Evolutionary conservation across 1,140 invertebrate species (phyloP), one percentile per base, ranked within the genome.

Genomic region (Pectinophora gossypiella): DNA sequence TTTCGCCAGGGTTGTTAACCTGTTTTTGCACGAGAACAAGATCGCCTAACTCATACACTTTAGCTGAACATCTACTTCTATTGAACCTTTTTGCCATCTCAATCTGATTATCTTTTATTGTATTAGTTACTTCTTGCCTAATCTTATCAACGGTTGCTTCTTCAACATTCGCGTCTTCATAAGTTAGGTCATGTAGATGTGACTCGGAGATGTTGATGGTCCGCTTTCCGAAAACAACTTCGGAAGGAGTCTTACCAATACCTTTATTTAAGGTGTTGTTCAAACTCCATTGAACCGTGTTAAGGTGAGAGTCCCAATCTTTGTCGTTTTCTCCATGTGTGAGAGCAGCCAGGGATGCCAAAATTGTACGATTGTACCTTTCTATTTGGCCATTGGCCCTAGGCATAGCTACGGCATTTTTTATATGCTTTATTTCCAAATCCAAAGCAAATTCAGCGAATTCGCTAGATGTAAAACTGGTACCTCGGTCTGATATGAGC

Each of bases 361-460:
- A 23, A 23, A 54, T 47, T 9, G 45, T 38, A 22, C 51, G 43
- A 21, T 54, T 54, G n/a, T 54, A 54, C n/a, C 51, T 23, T 22
- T 54, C 51, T 15, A 54, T 45, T 15, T 54, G 51, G 3, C 51
- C 51, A 35, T 54, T 54, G 6, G 51, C 44, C 22, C 48, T 38
- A 5, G 48, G 48, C 15, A 19, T 54, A 10, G 51, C 43, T 2
- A 54, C 51, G 10, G 51, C 51, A 48, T 54, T 54, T 20, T 20
- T 10, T 1, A 42, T 18, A 21, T 50, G 48, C 22, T 50, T 50
- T 6, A 50, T 42, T 18, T 16, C 48, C 3, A 18, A 23, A 38
- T 13, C 35, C 4, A 19, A 5, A 15, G 15, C 16, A 22, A 40
- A 50, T 40, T 18, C 23, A 10, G n/a, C 4, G 36, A 51, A 51